These are phyloP conservation scores for Typhlomys cinereus DNA, from an alignment of 2,113 vertebrate species.

Conservation along the genomic window DNA sequence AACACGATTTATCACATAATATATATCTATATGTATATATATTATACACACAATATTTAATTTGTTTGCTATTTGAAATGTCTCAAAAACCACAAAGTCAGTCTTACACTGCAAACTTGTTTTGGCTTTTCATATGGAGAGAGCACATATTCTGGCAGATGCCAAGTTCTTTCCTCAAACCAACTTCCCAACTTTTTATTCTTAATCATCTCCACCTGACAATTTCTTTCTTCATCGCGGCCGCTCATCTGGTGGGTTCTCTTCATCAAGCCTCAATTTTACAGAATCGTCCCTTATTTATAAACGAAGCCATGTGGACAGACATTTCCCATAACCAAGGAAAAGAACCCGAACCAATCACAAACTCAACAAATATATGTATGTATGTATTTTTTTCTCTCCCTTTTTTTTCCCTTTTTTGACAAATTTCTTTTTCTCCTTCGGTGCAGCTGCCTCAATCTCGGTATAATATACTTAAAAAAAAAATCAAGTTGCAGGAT, in stretches of 20 bases:
- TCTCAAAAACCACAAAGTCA: constrained; percentile 21
- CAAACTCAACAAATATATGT: not conserved
- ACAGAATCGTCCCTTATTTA: not conserved
- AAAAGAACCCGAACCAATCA: not conserved
- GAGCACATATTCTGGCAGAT: not conserved
- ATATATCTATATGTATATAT: too few relatives aligned
- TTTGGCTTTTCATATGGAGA: not conserved
- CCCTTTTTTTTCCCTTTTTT: not conserved
- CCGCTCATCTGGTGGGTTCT: not conserved
- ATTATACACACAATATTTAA: constrained; percentile 39
- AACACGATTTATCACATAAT: constrained; percentile 39
- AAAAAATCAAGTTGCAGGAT: not conserved
- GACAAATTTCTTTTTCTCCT: not conserved
- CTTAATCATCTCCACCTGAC: not conserved
- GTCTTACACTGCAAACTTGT: not conserved
- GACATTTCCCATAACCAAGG: not conserved
- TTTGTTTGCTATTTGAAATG: constrained; percentile 1
- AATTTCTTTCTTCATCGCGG: not conserved
- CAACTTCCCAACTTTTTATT: too few relatives aligned
- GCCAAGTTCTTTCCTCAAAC: not conserved
- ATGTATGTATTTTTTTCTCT: not conserved
- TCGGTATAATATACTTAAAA: not conserved
- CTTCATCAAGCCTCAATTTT: not conserved
- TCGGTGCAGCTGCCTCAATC: not conserved
- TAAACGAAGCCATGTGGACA: not conserved